A percentile compares a stretch with the other conserved stretches of the same genome.
Evolutionary conservation across 1,140 invertebrate species (phyloP).

Genomic region (Conus betulinus): DNA sequence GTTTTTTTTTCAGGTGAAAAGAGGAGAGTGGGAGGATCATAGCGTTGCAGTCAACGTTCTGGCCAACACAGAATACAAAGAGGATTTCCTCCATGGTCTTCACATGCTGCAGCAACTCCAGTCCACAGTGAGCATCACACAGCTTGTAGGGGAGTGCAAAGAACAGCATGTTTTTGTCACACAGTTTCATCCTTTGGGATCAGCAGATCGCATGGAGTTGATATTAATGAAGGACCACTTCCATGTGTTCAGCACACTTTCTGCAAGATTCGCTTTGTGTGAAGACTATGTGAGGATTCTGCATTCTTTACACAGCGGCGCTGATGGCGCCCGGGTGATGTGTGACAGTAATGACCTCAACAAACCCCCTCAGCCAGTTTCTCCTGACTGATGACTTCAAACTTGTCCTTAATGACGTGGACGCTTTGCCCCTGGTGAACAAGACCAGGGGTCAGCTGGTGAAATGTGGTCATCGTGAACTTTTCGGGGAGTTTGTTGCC

Average conservation of each 20-base stretch:
- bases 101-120: slow-evolving; percentile 73
- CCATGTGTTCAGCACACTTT: slow-evolving; percentile 49
- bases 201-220: slow-evolving; percentile 65
- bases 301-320: slow-evolving; percentile 74
- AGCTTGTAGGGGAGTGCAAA: slow-evolving; percentile 68
- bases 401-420: slow-evolving; percentile 78
- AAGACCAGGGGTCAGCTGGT: slow-evolving; percentile 55
- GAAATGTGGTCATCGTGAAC: slow-evolving; percentile 76
- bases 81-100: slow-evolving; percentile 77
- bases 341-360: slow-evolving; percentile 78
- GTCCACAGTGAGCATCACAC: slow-evolving; percentile 30
- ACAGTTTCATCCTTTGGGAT: slow-evolving; percentile 75
- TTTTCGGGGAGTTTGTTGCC: slow-evolving; percentile 77
- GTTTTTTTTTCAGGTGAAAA: slow-evolving; percentile 48
- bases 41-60: slow-evolving; percentile 49
- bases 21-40: slow-evolving; percentile 49
- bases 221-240: slow-evolving; percentile 45
- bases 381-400: slow-evolving; percentile 74
- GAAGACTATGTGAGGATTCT: slow-evolving; percentile 76
- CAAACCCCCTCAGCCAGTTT: slow-evolving; percentile 78
- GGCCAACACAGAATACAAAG: slow-evolving; percentile 49
- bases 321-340: slow-evolving; percentile 74
- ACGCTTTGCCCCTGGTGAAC: slow-evolving; percentile 77
- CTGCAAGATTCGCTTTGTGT: slow-evolving; percentile 75
- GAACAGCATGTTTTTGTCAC: slow-evolving; percentile 70